A percentile compares a stretch with the other conserved stretches of the same genome.
These are phyloP conservation scores for Acestrorhynchus altus DNA, from an alignment of 2,797 vertebrate genomes.

Conservation along the genomic window DNA sequence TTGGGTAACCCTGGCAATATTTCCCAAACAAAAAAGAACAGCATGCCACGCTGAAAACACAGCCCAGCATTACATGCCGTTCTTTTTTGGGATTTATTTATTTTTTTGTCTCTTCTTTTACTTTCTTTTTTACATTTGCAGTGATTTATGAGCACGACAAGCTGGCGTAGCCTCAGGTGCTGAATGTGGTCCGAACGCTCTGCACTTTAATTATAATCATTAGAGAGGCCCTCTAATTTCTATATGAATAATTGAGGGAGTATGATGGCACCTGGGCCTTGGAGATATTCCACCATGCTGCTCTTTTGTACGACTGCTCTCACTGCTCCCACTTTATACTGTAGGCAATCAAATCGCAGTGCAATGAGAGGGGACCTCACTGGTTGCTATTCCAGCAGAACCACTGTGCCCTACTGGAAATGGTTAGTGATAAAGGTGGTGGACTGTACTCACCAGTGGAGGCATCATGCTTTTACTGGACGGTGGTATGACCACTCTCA, in stretches of 20 bases:
- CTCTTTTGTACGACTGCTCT: conserved; percentile 49
- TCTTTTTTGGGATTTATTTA: conserved; percentile 51
- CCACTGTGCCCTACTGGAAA: too few relatives aligned
- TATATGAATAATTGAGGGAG: conserved; percentile 69
- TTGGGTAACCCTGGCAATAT: conserved; percentile 64
- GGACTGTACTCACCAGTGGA: conserved; percentile 86
- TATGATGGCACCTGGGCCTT: conserved; percentile 63
- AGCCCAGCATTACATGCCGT: conserved; percentile 35
- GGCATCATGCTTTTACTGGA: conserved; percentile 99
- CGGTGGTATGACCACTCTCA: conserved; percentile 96
- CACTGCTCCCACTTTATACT: not conserved
- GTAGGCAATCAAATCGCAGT: not conserved
- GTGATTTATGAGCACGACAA: conserved; percentile 65
- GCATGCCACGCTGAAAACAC: conserved; percentile 52
- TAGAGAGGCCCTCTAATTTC: conserved; percentile 67
- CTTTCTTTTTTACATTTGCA: conserved; percentile 44
- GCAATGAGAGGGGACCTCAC: not conserved
- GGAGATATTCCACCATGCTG: conserved; percentile 32
- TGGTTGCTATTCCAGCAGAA: not conserved
- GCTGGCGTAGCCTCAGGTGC: conserved; percentile 66
- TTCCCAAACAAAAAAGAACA: conserved; percentile 63
- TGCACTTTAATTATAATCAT: conserved; percentile 71
- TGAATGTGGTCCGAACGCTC: conserved; percentile 63
- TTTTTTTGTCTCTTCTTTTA: too few relatives aligned
- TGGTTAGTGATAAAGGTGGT: not conserved